Percentiles rank a stretch among this genome's conserved stretches.
phyloP scores from a whole-genome alignment of 2,888 invertebrate genomes.

The Pocota personata region DNA sequence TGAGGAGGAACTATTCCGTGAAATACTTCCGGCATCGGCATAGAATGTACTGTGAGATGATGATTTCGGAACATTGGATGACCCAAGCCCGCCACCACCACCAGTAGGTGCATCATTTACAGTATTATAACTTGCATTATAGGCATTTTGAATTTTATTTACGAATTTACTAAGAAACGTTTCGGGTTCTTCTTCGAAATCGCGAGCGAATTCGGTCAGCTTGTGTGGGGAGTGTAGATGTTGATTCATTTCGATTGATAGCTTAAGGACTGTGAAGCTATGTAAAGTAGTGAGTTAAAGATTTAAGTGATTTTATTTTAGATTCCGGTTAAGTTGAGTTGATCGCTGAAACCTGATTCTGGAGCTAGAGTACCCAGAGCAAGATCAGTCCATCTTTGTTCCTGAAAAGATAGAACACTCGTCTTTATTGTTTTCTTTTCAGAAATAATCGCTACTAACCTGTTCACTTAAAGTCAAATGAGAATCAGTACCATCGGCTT shows the following conservation, averaged over 20 bases:
- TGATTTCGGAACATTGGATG: conserved; percentile 77
- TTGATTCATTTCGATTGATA: conserved; percentile 83
- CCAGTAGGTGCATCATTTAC: conserved; percentile 80
- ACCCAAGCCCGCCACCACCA: conserved; percentile 32
- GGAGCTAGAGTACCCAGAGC: conserved; percentile 83
- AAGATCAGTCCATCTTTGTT: conserved; percentile 87
- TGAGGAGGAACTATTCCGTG: conserved; percentile 73
- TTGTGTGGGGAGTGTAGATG: conserved; percentile 87
- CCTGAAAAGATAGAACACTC: conserved; percentile 80
- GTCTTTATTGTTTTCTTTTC: not conserved
- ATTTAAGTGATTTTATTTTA: conserved; percentile 74
- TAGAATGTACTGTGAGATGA: conserved; percentile 77
- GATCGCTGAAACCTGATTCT: conserved; percentile 81
- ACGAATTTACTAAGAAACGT: conserved; percentile 82
- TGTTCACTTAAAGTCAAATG: conserved; percentile 95
- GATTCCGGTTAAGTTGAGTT: conserved; percentile 80
- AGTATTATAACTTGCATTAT: conserved; percentile 82
- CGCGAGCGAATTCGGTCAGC: conserved; percentile 89
- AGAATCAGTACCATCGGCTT: conserved; percentile 95
- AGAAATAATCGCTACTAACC: conserved; percentile 84
- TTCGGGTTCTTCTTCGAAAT: conserved; percentile 82
- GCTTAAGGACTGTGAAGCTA: conserved; percentile 6
- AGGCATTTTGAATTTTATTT: conserved; percentile 82
- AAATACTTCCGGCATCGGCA: conserved; percentile 74
- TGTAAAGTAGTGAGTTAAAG: conserved; percentile 40